A percentile compares a stretch with the other conserved stretches of the same genome.
Conservation (phyloP, 2,888 invertebrate species). For the Rapana venosa region DNA sequence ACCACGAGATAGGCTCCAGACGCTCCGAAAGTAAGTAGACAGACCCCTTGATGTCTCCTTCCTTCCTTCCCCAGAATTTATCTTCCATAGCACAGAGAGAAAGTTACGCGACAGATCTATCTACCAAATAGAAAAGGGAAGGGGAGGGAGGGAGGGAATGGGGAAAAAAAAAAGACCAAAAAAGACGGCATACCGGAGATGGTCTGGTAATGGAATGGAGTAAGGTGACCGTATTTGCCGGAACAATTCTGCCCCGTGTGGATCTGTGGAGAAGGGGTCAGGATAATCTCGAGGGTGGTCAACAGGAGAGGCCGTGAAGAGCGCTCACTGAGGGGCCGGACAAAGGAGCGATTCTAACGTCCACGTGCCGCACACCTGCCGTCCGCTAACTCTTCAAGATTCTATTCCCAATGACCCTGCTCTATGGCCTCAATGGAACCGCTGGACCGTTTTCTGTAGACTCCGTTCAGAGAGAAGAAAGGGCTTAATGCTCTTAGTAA, state of each 20-base stretch:
- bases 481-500: background rate
- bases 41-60: background rate
- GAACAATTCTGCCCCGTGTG: background rate
- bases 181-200: background rate
- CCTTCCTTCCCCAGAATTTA: background rate
- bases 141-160: background rate
- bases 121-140: too few species aligned
- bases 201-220: slow-evolving; percentile 4
- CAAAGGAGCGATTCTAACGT: background rate
- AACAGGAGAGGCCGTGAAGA: background rate
- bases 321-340: background rate
- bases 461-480: background rate
- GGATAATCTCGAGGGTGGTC: background rate
- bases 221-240: slow-evolving; percentile 21
- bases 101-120: background rate
- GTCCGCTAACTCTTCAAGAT: background rate
- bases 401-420: background rate
- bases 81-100: background rate
- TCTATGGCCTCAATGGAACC: background rate
- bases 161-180: background rate
- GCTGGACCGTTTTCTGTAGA: background rate
- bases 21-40: background rate
- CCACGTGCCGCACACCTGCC: slow-evolving; percentile 9
- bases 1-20: background rate
- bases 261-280: background rate